These are phyloP conservation scores for Takifugu rubripes DNA, from an alignment of 2,797 vertebrate species.

Conservation along the genomic window DNA sequence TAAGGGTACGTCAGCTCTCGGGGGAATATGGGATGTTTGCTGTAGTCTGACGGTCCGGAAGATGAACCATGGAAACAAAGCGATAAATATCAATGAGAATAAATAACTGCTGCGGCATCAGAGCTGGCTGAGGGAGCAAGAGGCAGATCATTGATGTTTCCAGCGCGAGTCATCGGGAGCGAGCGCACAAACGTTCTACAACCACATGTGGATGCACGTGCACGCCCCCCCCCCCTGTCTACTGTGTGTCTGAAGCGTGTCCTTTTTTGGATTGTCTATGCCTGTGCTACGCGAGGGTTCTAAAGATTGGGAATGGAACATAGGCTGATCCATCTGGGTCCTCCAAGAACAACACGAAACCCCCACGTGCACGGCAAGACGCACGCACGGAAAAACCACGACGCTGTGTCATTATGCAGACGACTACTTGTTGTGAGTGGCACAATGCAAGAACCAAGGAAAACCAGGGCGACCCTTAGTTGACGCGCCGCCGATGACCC, in stretches of 20 bases:
- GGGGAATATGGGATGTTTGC: background rate
- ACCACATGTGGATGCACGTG: no score
- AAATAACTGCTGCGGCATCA: constrained; percentile 4
- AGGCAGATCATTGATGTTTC: background rate
- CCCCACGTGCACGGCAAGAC: constrained; percentile 44
- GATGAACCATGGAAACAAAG: constrained; percentile 17
- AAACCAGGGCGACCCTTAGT: no score
- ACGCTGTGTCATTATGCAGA: background rate
- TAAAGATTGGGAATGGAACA: constrained; percentile 18
- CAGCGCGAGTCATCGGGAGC: constrained; percentile 53
- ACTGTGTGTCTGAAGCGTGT: constrained; percentile 26
- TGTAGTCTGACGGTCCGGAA: constrained; percentile 8
- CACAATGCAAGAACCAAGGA: no score
- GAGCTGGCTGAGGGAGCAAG: constrained; percentile 7
- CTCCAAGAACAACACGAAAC: constrained; percentile 68
- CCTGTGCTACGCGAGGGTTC: constrained; percentile 30
- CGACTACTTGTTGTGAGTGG: background rate
- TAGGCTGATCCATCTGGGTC: constrained; percentile 68
- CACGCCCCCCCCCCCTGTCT: constrained; percentile 16
- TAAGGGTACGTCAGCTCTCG: constrained; percentile 15
- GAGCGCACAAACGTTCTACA: constrained; percentile 30
- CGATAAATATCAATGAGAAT: constrained; percentile 1
- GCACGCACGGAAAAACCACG: background rate
- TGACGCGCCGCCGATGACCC: no score
- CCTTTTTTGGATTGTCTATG: constrained; percentile 2